Conservation (phyloP, 1,140 invertebrate genomes). For the Aphaenogaster floridana region DNA sequence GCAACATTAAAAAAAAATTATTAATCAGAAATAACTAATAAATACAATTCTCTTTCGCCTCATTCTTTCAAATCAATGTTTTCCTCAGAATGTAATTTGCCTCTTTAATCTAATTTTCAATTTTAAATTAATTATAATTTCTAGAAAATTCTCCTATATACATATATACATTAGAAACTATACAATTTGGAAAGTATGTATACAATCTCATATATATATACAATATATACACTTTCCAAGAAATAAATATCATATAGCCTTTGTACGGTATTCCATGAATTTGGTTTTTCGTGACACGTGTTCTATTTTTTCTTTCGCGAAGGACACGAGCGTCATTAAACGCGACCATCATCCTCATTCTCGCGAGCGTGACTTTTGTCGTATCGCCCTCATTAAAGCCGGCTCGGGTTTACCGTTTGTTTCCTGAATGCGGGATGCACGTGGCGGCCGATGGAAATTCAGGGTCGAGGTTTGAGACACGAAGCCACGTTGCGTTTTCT, state of each 20-base stretch:
- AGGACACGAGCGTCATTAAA: constrained; percentile 26
- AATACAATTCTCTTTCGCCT: too few relatives aligned
- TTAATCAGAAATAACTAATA: too few relatives aligned
- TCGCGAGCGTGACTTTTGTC: constrained; percentile 52
- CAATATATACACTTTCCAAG: too few relatives aligned
- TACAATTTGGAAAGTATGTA: background rate
- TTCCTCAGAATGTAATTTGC: too few relatives aligned
- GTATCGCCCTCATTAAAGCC: constrained; percentile 30
- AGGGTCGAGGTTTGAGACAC: constrained; percentile 66
- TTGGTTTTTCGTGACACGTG: background rate
- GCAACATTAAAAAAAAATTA: too few relatives aligned
- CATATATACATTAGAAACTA: background rate
- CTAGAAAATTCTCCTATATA: background rate
- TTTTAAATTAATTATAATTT: constrained; percentile 30
- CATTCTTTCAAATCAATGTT: too few relatives aligned
- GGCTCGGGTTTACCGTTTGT: constrained; percentile 56
- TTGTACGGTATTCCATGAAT: background rate
- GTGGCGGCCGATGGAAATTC: constrained; percentile 55
- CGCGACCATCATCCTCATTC: constrained; percentile 1
- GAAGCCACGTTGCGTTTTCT: constrained; percentile 24
- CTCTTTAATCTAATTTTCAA: background rate
- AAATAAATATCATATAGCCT: background rate
- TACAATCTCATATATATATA: background rate
- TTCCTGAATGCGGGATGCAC: constrained; percentile 53
- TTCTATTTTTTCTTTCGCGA: constrained; percentile 16